Base-by-base conservation (phyloP, 1,140 invertebrate species). In the Paramacrobiotus metropolitanus region DNA sequence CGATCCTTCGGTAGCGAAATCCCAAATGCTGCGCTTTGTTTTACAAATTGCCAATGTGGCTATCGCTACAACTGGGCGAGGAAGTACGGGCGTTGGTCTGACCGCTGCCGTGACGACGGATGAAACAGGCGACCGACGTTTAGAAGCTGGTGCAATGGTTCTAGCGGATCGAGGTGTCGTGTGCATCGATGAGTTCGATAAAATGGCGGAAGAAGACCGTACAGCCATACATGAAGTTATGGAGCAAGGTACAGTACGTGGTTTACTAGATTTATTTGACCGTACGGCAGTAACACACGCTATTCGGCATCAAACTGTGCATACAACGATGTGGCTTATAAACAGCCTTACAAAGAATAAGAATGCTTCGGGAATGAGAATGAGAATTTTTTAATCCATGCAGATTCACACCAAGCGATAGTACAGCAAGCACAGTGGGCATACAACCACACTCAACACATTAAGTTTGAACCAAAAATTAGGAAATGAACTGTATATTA, bases 61-160 rank as follows among this genome's bases (percentile, higher is more conserved):
- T 29, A 86, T 99, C 68, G 81, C 92, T 4, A 98, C 95, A 1
- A 99, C 94, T 1, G 95, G 95, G 55, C 78, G 95, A 64, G 94
- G 94, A 21, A 82, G 81, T 2, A 92, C 88, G 20, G 95, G 94
- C 62, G 94, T 98, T 3, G 95, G 95, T 82, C 77, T 99, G 21
- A 99, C 95, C 3, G 95, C 95, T 31, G 94, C 95, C 15, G 93
- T 99, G 1, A 95, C 91, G 9, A 84, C 85, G 1, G 94, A 98
- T 73, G 94, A 98, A 71, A 93, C 87, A 59, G 89, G 91, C 20
- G 84, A 87, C 66, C 70, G 70, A 65, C 80, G 90, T 62, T 71
- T 98, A 24, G 94, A 98, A 77, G 94, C 93, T 2, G 94, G 94
- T 68, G 94, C 94, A 64, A 98, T 98, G 94, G 94, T 98, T n/a